Evolutionary conservation across 2,888 invertebrate species (phyloP), one percentile per base, ranked within the genome.

Genomic region (Polydrusus pterygomalis): DNA sequence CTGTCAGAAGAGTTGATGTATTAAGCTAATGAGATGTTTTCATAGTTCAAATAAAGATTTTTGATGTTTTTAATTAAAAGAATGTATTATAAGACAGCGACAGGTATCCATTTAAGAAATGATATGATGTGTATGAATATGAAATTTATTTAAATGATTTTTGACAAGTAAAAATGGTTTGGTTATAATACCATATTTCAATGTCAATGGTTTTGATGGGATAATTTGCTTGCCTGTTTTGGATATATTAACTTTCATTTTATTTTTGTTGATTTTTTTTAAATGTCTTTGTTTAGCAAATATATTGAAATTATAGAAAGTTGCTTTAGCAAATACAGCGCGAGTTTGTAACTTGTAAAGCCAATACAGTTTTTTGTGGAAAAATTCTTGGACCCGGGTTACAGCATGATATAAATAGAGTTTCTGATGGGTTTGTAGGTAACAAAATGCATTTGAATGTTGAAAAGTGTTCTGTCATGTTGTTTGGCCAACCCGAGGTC

Each of bases 1-100:
- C 77, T 68, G 74, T 67, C 73, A 67, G 30, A 51, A 10, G 17
- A 43, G n/a, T 51, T 51, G 49, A 63, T 63, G 38, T 70, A 63
- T 70, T 51, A 47, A 40, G 51, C 30, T 63, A 34, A 63, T 51
- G 47, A 38, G 15, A 38, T 63, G 25, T 49, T 63, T 51, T 9
- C 63, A 49, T 47, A 64, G 17, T 49, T 25, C 47, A 64, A 25
- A 63, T 45, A 63, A 64, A 64, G 17, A 34, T 62, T 60, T 64
- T 18, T 49, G 15, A 49, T 17, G 25, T 64, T 64, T 64, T 49
- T 49, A 64, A 64, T 64, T 64, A 63, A 34, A 49, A 9, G 30
- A 15, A 49, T 17, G 34, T 20, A 30, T 47, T 11, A 18, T 11
- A 45, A 47, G 62, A 62, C 13, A 63, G 34, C 15, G 49, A 64